Conservation (phyloP, 1,140 invertebrate species). For the Drosophila suzukii region DNA sequence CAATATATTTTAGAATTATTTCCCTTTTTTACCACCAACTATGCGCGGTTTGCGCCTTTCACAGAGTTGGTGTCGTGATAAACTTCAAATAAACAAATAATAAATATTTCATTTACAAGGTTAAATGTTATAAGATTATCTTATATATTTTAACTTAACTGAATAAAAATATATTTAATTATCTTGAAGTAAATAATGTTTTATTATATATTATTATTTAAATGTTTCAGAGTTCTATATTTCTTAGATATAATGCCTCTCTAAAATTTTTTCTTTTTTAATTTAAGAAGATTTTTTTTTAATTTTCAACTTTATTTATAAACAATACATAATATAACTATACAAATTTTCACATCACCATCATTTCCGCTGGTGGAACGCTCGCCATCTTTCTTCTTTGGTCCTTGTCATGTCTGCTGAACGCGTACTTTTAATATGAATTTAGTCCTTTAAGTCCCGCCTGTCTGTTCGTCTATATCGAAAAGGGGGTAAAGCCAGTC, state of each 20-base stretch:
- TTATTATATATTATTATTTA: no score
- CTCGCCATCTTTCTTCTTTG: conserved; percentile 17
- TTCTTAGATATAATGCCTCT: no score
- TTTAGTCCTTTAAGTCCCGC: conserved; percentile 78
- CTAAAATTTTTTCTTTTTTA: no score
- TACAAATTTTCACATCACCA: neutral
- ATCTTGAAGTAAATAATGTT: no score
- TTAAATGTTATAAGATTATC: no score
- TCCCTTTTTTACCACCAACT: conserved; percentile 41
- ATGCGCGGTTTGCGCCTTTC: conserved; percentile 16
- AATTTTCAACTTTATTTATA: no score
- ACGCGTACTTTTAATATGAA: conserved; percentile 80
- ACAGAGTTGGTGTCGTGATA: conserved; percentile 8
- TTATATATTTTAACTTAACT: no score
- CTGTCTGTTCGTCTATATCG: conserved; percentile 28
- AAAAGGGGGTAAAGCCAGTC: conserved; percentile 5
- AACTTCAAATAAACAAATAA: neutral
- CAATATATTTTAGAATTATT: conserved; percentile 79
- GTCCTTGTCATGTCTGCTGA: conserved; percentile 65
- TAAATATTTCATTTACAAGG: neutral
- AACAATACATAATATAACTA: no score
- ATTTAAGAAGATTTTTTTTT: no score
- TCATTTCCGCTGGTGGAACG: neutral
- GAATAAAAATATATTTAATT: no score
- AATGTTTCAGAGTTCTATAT: no score